These are phyloP conservation scores for Bellardia bayeri DNA, from an alignment of 2,888 invertebrate genomes.

Conservation along the genomic window DNA sequence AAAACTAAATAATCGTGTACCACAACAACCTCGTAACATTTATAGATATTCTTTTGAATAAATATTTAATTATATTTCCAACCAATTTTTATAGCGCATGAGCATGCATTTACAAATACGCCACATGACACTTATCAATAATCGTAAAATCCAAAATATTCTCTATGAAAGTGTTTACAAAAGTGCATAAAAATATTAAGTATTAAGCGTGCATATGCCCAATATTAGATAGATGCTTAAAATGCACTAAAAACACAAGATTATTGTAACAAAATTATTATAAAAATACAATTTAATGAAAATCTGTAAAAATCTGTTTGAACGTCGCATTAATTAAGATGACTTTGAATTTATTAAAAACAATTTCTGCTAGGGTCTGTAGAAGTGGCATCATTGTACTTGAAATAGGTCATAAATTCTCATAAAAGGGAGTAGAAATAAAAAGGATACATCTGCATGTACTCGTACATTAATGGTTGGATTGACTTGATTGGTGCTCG, in stretches of 20 bases:
- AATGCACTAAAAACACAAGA: constrained; percentile 57
- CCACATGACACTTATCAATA: constrained; percentile 72
- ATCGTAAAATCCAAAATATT: constrained; percentile 69
- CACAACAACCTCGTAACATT: constrained; percentile 11
- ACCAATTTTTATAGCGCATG: constrained; percentile 47
- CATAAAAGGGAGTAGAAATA: background rate
- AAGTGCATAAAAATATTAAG: constrained; percentile 55
- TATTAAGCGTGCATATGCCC: constrained; percentile 40
- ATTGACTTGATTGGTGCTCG: constrained; percentile 14
- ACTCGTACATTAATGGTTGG: constrained; percentile 14
- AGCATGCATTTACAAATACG: constrained; percentile 32
- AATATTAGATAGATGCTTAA: constrained; percentile 51
- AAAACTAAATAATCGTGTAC: background rate
- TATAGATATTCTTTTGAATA: constrained; percentile 7
- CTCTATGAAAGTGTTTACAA: constrained; percentile 20
- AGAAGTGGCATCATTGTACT: constrained; percentile 28
- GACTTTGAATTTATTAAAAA: constrained; percentile 65
- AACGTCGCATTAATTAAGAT: constrained; percentile 59
- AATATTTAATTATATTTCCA: constrained; percentile 65
- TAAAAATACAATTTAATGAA: constrained; percentile 46
- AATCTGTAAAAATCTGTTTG: constrained; percentile 46
- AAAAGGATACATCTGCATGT: constrained; percentile 66
- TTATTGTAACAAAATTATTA: constrained; percentile 20
- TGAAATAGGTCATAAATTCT: constrained; percentile 55
- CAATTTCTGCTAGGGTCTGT: constrained; percentile 16